Conservation (phyloP, 2,888 invertebrate species). For the Gastracanthus pulcherrimus region DNA sequence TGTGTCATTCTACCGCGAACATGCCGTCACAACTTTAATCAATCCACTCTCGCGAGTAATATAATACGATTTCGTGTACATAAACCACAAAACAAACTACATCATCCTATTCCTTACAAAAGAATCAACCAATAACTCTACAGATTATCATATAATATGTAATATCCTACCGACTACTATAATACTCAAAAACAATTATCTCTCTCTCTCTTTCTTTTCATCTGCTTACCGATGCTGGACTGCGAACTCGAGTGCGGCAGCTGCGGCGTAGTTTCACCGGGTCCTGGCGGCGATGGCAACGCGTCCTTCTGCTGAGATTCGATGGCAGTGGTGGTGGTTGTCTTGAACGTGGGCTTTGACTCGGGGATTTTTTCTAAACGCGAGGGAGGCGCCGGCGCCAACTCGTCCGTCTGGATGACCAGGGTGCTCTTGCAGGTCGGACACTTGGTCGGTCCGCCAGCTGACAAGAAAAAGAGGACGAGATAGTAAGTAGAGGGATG, state of each 20-base stretch:
- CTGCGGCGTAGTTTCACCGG: slow-evolving; percentile 52
- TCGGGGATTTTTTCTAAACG: slow-evolving; percentile 47
- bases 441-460: slow-evolving; percentile 75
- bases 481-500: no score
- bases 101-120: background rate
- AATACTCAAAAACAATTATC: no score
- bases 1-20: no score
- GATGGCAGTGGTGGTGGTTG: no score
- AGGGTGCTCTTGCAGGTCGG: slow-evolving; percentile 81
- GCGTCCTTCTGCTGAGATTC: slow-evolving; percentile 55
- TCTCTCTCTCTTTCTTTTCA: background rate
- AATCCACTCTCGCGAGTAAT: background rate
- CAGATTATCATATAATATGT: no score
- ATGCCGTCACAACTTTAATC: no score
- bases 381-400: slow-evolving; percentile 67
- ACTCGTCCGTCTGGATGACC: slow-evolving; percentile 79
- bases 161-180: background rate
- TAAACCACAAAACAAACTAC: background rate
- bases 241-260: slow-evolving; percentile 74
- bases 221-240: slow-evolving; percentile 77
- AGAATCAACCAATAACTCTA: slow-evolving; percentile 30
- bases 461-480: slow-evolving; percentile 9
- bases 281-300: no score
- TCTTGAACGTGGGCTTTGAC: no score
- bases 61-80: background rate